Evolutionary conservation across 1,140 invertebrate genomes (phyloP).

Genomic region (Thaumetopoea pityocampa): DNA sequence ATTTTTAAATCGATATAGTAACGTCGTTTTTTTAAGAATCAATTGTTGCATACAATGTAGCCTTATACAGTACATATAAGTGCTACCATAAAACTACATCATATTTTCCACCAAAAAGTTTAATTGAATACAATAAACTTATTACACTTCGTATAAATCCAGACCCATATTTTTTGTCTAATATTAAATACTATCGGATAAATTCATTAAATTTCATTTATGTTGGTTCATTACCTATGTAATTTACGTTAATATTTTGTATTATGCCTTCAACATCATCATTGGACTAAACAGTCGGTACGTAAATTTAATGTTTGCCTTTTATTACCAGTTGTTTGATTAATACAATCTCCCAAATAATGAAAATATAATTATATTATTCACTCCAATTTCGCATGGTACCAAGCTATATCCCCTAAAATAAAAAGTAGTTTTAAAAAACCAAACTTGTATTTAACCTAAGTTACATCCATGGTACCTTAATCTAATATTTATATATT

Average conservation of each 20-base stretch:
- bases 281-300: constrained; percentile 67
- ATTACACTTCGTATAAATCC: no score
- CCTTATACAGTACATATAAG: no score
- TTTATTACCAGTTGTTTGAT: constrained; percentile 22
- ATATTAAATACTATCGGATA: no score
- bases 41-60: no score
- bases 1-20: no score
- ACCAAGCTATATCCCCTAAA: constrained; percentile 18
- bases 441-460: background rate
- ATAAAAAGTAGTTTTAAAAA: constrained; percentile 2
- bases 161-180: no score
- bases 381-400: constrained; percentile 38
- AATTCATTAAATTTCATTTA: no score
- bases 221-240: constrained; percentile 7
- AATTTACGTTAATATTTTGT: constrained; percentile 42
- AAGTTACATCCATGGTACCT: background rate
- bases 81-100: no score
- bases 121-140: no score
- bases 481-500: background rate
- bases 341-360: constrained; percentile 34
- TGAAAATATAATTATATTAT: constrained; percentile 3
- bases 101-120: no score
- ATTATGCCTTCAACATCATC: constrained; percentile 56
- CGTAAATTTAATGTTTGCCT: constrained; percentile 53
- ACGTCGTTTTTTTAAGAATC: no score